These are phyloP conservation scores for Heteromormyrus szaboi DNA, from an alignment of 2,797 vertebrate genomes.

Conservation along the genomic window DNA sequence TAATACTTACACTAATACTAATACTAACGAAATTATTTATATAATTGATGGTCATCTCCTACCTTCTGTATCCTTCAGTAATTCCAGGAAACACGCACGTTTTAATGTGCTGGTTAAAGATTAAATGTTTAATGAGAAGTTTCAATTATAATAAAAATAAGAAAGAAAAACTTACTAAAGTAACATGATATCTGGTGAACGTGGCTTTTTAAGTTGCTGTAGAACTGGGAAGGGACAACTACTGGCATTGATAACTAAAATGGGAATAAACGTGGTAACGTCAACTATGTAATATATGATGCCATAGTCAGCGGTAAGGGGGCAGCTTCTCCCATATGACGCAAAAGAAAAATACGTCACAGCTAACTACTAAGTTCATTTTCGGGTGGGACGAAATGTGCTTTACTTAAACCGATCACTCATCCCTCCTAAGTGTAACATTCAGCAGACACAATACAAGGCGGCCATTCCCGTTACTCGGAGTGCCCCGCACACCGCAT, in stretches of 20 bases:
- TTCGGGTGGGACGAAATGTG: not conserved
- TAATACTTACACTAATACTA: not conserved
- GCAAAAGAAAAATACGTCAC: not conserved
- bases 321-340: not conserved
- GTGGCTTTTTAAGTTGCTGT: not conserved
- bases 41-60: not conserved
- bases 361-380: not conserved
- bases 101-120: not conserved
- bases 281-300: not conserved
- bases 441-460: not conserved
- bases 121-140: not conserved
- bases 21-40: not conserved
- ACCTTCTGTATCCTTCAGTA: not conserved
- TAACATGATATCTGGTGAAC: not conserved
- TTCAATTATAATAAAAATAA: not conserved
- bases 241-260: not conserved
- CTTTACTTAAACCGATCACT: not conserved
- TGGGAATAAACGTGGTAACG: not conserved
- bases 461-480: not conserved
- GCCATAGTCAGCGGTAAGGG: not conserved
- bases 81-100: not conserved
- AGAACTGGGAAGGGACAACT: not conserved
- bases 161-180: not conserved
- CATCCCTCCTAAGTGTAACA: not conserved
- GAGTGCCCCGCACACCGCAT: not conserved